Evolutionary conservation across 2,888 invertebrate genomes (phyloP).

Genomic region (Elgonia sp.): DNA sequence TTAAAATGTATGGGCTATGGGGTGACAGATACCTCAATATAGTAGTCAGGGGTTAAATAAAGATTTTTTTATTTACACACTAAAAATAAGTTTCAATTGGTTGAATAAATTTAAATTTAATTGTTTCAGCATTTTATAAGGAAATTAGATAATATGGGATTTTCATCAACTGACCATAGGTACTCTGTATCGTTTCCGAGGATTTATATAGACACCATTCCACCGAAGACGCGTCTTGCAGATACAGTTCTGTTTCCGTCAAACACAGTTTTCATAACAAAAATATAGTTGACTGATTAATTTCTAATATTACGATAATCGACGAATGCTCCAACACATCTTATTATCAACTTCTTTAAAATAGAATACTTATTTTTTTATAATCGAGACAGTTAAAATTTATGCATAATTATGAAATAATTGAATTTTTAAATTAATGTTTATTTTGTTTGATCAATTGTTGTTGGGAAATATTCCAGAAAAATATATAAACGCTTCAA

Average conservation of each 20-base stretch:
- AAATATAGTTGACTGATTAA: slow-evolving; percentile 82
- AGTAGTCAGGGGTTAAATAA: no score
- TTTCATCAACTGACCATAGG: slow-evolving; percentile 83
- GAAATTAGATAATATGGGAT: slow-evolving; percentile 85
- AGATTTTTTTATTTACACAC: no score
- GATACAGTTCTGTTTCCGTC: slow-evolving; percentile 86
- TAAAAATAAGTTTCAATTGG: neutral
- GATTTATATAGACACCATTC: slow-evolving; percentile 84
- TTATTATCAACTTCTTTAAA: slow-evolving; percentile 8
- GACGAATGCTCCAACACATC: slow-evolving; percentile 9
- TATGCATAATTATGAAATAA: no score
- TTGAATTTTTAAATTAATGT: no score
- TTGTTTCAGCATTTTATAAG: slow-evolving; percentile 82
- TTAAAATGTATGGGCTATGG: no score
- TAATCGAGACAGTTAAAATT: slow-evolving; percentile 21
- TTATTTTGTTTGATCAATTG: no score
- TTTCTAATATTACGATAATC: neutral
- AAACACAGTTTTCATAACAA: slow-evolving; percentile 86
- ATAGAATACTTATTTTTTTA: slow-evolving; percentile 37
- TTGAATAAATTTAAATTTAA: no score
- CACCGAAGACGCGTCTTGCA: slow-evolving; percentile 81
- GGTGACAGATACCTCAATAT: no score
- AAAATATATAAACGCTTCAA: no score
- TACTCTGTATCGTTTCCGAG: slow-evolving; percentile 85
- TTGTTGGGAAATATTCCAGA: no score